Evolutionary conservation across 2,888 invertebrate genomes (phyloP), one percentile per base, ranked within the genome.

Genomic region (Mylabris sibirica): DNA sequence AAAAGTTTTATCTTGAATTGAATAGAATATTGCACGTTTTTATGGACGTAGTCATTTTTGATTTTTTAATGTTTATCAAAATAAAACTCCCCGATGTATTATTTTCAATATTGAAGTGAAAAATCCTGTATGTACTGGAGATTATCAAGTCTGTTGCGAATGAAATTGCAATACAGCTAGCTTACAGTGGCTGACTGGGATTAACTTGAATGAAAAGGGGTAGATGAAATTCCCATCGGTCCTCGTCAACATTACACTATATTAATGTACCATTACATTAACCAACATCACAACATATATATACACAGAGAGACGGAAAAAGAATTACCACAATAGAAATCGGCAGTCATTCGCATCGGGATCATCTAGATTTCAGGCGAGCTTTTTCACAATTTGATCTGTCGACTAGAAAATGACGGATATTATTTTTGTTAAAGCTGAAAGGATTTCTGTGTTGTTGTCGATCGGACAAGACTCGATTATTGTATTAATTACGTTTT

Each of bases 151-250:
- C 57, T 26, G 57, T 57, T 57, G 24, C 57, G 57, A 57, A 57
- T 57, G 57, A 57, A 57, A 57, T 57, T 57, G 57, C 57, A 57
- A 57, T 26, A 57, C 57, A 57, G 57, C 57, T 57, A 26, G 57
- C 57, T 57, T 57, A 57, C 57, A 22, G 26, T 57, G n/a, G 57
- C 57, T 57, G 57, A 26, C 57, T 11, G 57, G 57, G 57, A 57
- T 57, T 57, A 57, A 57, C 57, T 57, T 57, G 57, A 57, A 57
- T 57, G 57, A 57, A 57, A 57, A 57, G 57, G 57, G 57, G 57
- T 57, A 24, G 57, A 57, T 57, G 57, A 57, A 57, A 57, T 57
- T 57, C 57, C 57, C 57, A 57, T 57, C 57, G 57, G 57, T 57
- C n/a, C 57, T 26, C 57, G 57, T 57, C 57, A 57, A 24, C 57